Evolutionary conservation across 1,140 invertebrate genomes (phyloP).

Genomic region (Pogonognathellus flavescens): DNA sequence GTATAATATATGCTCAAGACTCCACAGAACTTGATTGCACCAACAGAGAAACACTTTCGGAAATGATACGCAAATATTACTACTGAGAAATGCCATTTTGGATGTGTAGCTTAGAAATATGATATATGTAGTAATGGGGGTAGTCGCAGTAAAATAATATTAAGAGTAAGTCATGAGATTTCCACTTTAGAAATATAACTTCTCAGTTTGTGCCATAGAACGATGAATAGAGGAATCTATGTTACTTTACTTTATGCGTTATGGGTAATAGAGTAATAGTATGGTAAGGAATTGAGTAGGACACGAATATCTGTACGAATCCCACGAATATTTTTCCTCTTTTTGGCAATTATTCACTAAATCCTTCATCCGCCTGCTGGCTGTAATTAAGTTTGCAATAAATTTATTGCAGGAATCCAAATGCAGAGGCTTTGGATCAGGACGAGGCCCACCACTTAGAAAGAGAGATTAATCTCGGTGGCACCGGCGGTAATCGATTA

Average conservation of each 20-base stretch:
- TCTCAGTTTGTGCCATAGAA: no score
- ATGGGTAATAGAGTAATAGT: background rate
- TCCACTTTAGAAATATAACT: background rate
- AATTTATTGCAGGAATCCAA: conserved; percentile 82
- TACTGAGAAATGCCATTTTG: no score
- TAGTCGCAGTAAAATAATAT: background rate
- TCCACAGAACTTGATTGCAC: no score
- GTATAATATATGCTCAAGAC: no score
- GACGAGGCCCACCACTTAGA: conserved; percentile 52
- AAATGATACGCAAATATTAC: no score
- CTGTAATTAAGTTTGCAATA: conserved; percentile 47
- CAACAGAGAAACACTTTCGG: no score
- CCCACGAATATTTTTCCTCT: conserved; percentile 38
- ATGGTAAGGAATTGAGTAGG: conserved; percentile 18
- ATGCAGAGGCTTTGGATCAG: conserved; percentile 73
- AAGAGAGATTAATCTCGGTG: conserved; percentile 55
- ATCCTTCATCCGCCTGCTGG: conserved; percentile 46
- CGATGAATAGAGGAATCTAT: no score
- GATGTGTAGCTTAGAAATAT: no score
- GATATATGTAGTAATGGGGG: no score
- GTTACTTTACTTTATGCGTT: background rate
- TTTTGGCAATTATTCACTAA: conserved; percentile 47
- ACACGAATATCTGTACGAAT: background rate
- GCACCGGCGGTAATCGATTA: conserved; percentile 56
- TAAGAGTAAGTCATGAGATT: background rate